A percentile compares a stretch with the other conserved stretches of the same genome.
These are phyloP conservation scores for Cheiracanthium punctorium DNA, from an alignment of 2,888 invertebrate species.

Conservation along the genomic window DNA sequence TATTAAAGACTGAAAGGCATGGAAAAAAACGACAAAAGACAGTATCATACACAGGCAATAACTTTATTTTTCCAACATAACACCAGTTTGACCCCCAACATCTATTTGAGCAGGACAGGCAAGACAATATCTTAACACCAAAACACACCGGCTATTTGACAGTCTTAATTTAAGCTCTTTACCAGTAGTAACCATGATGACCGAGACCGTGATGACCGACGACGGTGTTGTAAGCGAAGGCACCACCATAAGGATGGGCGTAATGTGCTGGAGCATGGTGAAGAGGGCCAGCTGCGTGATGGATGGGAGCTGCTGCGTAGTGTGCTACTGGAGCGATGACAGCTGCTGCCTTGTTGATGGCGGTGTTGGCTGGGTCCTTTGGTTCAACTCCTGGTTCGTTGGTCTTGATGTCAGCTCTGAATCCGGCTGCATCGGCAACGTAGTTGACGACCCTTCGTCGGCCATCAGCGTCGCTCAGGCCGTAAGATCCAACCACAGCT, in stretches of 20 bases:
- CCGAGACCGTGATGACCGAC: slow-evolving; percentile 53
- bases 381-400: slow-evolving; percentile 73
- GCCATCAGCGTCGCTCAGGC: slow-evolving; percentile 72
- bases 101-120: too few relatives aligned
- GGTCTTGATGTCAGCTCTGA: slow-evolving; percentile 71
- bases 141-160: too few relatives aligned
- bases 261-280: slow-evolving; percentile 34
- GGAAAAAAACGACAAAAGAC: too few relatives aligned
- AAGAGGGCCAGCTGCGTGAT: slow-evolving; percentile 20
- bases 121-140: too few relatives aligned
- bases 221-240: slow-evolving; percentile 58
- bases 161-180: not conserved
- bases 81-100: too few relatives aligned
- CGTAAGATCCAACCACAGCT: slow-evolving; percentile 71
- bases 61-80: too few relatives aligned
- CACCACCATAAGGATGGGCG: slow-evolving; percentile 26
- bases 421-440: slow-evolving; percentile 72
- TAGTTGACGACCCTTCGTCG: slow-evolving; percentile 72
- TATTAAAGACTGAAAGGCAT: too few relatives aligned
- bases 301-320: slow-evolving; percentile 34
- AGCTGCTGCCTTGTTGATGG: slow-evolving; percentile 71
- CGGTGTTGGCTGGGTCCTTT: slow-evolving; percentile 70
- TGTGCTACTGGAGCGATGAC: slow-evolving; percentile 17
- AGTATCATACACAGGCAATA: too few relatives aligned
- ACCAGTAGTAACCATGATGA: slow-evolving; percentile 42